These are phyloP conservation scores for Cyphomyrus discorhynchus DNA, from an alignment of 2,113 vertebrate species.

Conservation along the genomic window DNA sequence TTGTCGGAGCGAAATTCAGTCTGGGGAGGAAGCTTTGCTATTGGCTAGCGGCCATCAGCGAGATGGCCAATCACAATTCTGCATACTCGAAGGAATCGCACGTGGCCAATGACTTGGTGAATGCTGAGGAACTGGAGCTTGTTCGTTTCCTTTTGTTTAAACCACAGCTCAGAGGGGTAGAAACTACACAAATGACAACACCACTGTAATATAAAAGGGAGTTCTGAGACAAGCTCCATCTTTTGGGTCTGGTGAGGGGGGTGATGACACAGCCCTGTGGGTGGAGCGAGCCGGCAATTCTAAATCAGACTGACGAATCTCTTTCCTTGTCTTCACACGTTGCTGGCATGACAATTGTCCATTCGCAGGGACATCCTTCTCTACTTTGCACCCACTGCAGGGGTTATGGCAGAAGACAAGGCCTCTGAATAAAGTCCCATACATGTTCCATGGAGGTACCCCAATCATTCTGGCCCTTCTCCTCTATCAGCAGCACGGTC, in stretches of 20 bases:
- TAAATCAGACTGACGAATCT: slow-evolving; percentile 24
- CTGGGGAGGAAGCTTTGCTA: background rate
- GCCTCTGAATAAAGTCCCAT: background rate
- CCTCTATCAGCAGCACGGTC: background rate
- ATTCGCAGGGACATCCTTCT: slow-evolving; percentile 45
- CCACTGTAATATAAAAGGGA: slow-evolving; percentile 32
- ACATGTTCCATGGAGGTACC: background rate
- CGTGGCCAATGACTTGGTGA: background rate
- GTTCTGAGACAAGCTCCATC: slow-evolving; percentile 32
- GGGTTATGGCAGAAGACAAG: background rate
- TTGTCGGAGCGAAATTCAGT: background rate
- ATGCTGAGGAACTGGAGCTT: background rate
- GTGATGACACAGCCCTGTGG: slow-evolving; percentile 35
- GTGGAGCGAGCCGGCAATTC: slow-evolving; percentile 16
- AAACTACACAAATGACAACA: slow-evolving; percentile 23
- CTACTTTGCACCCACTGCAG: slow-evolving; percentile 48
- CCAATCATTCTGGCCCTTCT: background rate
- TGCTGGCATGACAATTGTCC: slow-evolving; percentile 41
- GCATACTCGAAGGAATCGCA: background rate
- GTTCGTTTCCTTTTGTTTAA: background rate
- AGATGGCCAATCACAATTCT: background rate
- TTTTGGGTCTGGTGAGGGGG: slow-evolving; percentile 22
- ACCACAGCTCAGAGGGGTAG: slow-evolving; percentile 5
- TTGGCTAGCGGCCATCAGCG: background rate
- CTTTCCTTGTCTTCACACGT: slow-evolving; percentile 12